These are phyloP conservation scores for Thomomys bottae DNA, from an alignment of 2,113 vertebrate genomes.

Conservation along the genomic window DNA sequence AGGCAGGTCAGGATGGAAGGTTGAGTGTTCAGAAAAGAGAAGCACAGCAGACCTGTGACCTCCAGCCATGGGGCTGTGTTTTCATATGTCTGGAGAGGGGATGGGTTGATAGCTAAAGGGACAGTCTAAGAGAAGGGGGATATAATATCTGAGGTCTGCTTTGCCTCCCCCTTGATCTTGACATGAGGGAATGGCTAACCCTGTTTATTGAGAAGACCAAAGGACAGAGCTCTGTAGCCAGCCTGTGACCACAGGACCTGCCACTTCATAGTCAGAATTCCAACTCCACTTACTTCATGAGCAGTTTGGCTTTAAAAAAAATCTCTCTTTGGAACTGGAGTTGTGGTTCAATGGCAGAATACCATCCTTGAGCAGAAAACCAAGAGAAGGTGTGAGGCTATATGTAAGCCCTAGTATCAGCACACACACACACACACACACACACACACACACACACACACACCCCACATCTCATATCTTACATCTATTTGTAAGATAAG, in stretches of 20 bases:
- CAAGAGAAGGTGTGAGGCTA: too few species aligned
- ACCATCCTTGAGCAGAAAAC: too few species aligned
- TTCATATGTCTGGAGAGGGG: background rate
- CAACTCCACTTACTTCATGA: background rate
- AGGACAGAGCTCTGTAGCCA: background rate
- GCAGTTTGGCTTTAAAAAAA: too few species aligned
- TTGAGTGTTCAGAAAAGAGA: background rate
- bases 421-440: too few species aligned
- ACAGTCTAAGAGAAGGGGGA: background rate
- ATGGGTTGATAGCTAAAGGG: background rate
- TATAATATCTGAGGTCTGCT: background rate
- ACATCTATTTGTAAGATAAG: too few species aligned
- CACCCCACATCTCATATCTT: too few species aligned
- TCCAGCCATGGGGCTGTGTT: background rate
- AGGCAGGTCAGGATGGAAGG: background rate
- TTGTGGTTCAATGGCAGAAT: too few species aligned
- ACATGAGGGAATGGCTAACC: background rate
- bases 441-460: too few species aligned
- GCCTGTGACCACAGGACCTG: background rate
- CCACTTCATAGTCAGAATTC: background rate
- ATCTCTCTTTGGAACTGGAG: too few species aligned
- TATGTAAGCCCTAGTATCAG: too few species aligned
- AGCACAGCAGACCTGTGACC: background rate
- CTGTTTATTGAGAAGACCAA: background rate
- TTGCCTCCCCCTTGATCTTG: background rate